A percentile compares a stretch with the other conserved stretches of the same genome.
Conservation (phyloP, 2,888 invertebrate genomes). For the Oscheius sp. region DNA sequence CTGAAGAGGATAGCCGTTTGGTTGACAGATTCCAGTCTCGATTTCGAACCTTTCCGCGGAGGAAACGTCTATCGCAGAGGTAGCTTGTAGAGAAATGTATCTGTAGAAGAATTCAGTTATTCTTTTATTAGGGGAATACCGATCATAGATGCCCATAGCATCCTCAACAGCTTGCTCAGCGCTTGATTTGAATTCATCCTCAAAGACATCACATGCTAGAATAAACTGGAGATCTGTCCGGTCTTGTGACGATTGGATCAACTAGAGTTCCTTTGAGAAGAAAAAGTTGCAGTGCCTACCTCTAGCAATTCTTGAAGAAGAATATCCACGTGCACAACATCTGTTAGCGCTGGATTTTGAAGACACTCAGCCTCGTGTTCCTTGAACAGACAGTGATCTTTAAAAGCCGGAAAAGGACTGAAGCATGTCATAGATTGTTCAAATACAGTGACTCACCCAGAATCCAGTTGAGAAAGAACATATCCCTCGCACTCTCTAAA, state of each 20-base stretch:
- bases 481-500: slow-evolving; percentile 18
- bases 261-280: too few species aligned
- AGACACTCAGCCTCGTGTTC: slow-evolving; percentile 16
- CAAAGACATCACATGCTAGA: slow-evolving; percentile 21
- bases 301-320: slow-evolving; percentile 21
- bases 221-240: slow-evolving; percentile 19
- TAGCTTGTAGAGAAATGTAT: slow-evolving; percentile 29
- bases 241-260: slow-evolving; percentile 1
- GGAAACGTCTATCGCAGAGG: background rate
- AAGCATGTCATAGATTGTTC: background rate
- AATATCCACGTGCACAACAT: slow-evolving; percentile 15
- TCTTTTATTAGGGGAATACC: slow-evolving; percentile 4
- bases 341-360: background rate
- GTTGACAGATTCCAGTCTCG: slow-evolving; percentile 20
- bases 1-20: slow-evolving; percentile 10
- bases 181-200: slow-evolving; percentile 19
- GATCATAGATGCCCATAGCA: slow-evolving; percentile 29
- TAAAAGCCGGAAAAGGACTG: slow-evolving; percentile 16
- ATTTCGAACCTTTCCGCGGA: slow-evolving; percentile 13
- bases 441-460: background rate
- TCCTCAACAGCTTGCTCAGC: slow-evolving; percentile 16
- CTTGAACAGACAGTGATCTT: slow-evolving; percentile 3
- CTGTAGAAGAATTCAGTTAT: background rate
- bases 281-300: background rate
- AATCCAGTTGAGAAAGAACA: background rate